A percentile compares a stretch with the other conserved stretches of the same genome.
These are phyloP conservation scores for Diarsia brunnea DNA, from an alignment of 2,888 invertebrate species.

Conservation along the genomic window DNA sequence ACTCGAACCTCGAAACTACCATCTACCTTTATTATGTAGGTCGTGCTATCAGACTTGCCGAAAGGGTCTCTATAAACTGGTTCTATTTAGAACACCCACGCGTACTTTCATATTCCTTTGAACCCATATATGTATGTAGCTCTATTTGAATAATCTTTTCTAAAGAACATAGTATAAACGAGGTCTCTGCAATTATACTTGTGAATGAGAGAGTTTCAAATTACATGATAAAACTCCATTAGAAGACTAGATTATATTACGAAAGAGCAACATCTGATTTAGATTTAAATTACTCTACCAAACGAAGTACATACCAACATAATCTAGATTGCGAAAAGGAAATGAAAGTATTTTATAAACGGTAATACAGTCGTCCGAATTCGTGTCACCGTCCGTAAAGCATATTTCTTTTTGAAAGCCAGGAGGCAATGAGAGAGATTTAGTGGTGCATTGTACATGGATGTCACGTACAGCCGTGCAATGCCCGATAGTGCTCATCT, in stretches of 20 bases:
- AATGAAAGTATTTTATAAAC: constrained; percentile 53
- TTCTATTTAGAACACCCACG: constrained; percentile 60
- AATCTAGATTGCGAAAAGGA: constrained; percentile 45
- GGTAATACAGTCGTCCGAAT: constrained; percentile 62
- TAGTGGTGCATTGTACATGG: constrained; percentile 76
- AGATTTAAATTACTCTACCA: constrained; percentile 31
- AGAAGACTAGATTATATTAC: constrained; percentile 5
- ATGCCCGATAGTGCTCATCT: constrained; percentile 82
- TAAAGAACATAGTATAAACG: constrained; percentile 39
- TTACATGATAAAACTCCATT: constrained; percentile 16
- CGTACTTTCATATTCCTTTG: constrained; percentile 56
- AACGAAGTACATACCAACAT: constrained; percentile 3
- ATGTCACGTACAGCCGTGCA: constrained; percentile 81
- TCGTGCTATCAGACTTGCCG: constrained; percentile 27
- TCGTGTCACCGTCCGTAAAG: constrained; percentile 71
- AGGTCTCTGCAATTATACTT: constrained; percentile 41
- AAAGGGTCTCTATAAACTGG: constrained; percentile 56
- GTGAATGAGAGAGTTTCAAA: constrained; percentile 33
- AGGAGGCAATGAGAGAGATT: constrained; percentile 73
- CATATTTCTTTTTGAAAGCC: constrained; percentile 71
- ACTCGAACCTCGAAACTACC: constrained; percentile 53
- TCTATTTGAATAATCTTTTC: constrained; percentile 56
- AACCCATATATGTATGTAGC: constrained; percentile 45
- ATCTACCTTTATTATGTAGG: constrained; percentile 41
- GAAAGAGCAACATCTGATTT: constrained; percentile 20